Evolutionary conservation across 92 coral and sea anemone species (phyloP), one percentile per base, ranked within the genome.

Genomic region (Montipora capitata): DNA sequence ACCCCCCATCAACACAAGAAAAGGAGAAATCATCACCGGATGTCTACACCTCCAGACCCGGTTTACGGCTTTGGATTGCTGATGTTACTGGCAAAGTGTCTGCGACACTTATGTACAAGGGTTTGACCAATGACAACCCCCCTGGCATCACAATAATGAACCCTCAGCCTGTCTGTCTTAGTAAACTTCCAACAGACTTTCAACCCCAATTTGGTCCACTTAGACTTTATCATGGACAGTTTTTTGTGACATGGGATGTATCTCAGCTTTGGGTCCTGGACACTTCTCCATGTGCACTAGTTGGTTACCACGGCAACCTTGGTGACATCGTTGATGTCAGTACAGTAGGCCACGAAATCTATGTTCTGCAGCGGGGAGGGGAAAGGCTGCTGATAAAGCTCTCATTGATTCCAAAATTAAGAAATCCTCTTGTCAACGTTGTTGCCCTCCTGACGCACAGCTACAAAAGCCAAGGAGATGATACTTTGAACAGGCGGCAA

Each of bases 91-190:
- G 99, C 78, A 95, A 89, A 62, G 99, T 97, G 15, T 96, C 95
- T 0, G 95, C 98, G 17, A 97, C 99, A 0, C 84, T 96, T 6
- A 96, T 92, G 96, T 97, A 94, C 94, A 97, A 97, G 88, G 94
- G 95, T 6, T 84, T 97, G 39, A 79, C 93, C 79, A 91, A 78
- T 69, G 98, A 94, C 67, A 91, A 91, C 16, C 98, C 99, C 17
- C 98, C 98, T n/a, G 90, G 94, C n/a, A 92, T 97, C 74, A 82
- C 49, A 13, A 94, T 94, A 0, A 89, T 97, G 18, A 74, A 79
- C 10, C 90, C 93, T 66, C 85, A 70, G 7, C 91, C 89, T 14
- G 68, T 85, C 71, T 81, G 85, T 20, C 51, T 92, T 16, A 54
- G 80, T 12, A 76, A 67, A 15, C 72, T 71, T 59, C 86, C 96